A percentile compares a stretch with the other conserved stretches of the same genome.
Conservation (phyloP, 2,113 vertebrate genomes). For the Trichomycterus rosablanca region DNA sequence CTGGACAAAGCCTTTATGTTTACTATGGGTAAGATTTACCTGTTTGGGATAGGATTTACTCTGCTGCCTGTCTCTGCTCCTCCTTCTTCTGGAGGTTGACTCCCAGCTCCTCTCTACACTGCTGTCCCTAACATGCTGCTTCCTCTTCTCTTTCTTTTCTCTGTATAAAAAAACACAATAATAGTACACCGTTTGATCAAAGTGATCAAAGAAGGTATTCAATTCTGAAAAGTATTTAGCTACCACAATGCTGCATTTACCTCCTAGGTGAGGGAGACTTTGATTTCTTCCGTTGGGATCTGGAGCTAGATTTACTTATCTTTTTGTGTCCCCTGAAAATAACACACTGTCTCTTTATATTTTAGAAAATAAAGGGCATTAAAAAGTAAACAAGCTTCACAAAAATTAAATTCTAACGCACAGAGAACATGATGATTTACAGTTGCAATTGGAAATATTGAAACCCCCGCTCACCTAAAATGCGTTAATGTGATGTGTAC, state of each 20-base stretch:
- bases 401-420: no score
- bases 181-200: no score
- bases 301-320: slow-evolving; percentile 80
- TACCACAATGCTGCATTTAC: slow-evolving; percentile 37
- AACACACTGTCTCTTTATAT: slow-evolving; percentile 16
- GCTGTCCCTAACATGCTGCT: slow-evolving; percentile 3
- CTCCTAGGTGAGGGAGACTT: slow-evolving; percentile 81
- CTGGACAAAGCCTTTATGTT: no score
- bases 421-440: no score
- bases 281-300: slow-evolving; percentile 74
- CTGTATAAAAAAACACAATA: neutral
- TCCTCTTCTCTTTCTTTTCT: slow-evolving; percentile 34
- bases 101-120: slow-evolving; percentile 6
- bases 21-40: neutral
- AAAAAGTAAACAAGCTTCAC: neutral
- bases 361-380: no score
- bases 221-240: neutral
- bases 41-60: no score
- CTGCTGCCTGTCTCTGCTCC: slow-evolving; percentile 43
- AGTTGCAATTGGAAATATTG: no score
- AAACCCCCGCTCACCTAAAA: no score
- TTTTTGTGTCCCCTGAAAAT: slow-evolving; percentile 73
- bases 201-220: neutral
- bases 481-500: no score
- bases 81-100: slow-evolving; percentile 46